Percentiles rank a stretch among this genome's conserved stretches.
These are phyloP conservation scores for Cyclophora albipunctata DNA, from an alignment of 2,888 invertebrate species.

Conservation along the genomic window DNA sequence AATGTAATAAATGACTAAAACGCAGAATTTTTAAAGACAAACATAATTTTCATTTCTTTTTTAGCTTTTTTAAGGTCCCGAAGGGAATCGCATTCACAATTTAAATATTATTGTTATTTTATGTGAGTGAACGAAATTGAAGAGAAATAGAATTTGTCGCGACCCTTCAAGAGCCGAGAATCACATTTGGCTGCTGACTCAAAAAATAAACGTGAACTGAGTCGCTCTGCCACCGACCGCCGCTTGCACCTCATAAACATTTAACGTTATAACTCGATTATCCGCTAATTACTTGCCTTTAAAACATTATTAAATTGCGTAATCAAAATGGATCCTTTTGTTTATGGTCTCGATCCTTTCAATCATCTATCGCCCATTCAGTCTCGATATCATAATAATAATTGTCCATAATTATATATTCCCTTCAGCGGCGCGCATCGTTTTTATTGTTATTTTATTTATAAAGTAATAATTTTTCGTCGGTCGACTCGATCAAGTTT, in stretches of 20 bases:
- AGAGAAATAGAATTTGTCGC: constrained; percentile 67
- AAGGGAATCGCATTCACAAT: constrained; percentile 54
- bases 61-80: constrained; percentile 22
- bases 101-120: constrained; percentile 73
- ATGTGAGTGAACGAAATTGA: constrained; percentile 70
- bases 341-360: constrained; percentile 73
- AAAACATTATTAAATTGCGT: constrained; percentile 63
- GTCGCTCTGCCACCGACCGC: constrained; percentile 15
- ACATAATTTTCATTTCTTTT: background rate
- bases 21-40: too few relatives aligned
- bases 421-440: constrained; percentile 67
- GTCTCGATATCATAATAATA: constrained; percentile 73
- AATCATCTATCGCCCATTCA: constrained; percentile 73
- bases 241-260: constrained; percentile 21
- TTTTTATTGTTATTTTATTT: constrained; percentile 77
- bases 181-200: constrained; percentile 47
- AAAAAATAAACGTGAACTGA: constrained; percentile 36
- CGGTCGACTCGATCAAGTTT: constrained; percentile 68
- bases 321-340: constrained; percentile 72
- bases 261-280: constrained; percentile 35
- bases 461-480: constrained; percentile 73
- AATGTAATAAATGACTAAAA: too few relatives aligned
- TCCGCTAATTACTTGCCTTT: constrained; percentile 60
- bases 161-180: constrained; percentile 48
- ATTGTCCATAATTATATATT: constrained; percentile 76